phyloP scores from a whole-genome alignment of 23 tunicate genomes.

The Botrylloides violaceus region DNA sequence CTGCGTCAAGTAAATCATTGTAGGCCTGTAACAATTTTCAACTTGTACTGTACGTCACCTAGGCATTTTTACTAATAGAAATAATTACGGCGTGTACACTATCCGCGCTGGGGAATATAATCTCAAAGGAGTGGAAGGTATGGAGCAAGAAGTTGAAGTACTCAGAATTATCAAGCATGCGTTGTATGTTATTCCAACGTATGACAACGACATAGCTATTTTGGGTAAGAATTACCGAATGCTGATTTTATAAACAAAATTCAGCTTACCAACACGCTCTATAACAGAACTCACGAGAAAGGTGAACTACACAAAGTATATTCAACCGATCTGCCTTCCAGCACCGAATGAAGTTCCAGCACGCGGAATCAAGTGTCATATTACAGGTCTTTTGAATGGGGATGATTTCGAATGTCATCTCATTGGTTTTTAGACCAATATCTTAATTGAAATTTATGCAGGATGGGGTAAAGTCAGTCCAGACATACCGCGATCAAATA shows the following conservation, averaged over 20 bases:
- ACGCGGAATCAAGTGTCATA: neutral
- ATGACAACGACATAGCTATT: conserved; percentile 14
- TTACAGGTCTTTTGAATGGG: neutral
- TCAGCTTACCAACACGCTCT: neutral
- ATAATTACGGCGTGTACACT: neutral
- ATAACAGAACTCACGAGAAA: neutral
- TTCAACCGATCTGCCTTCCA: conserved; percentile 10
- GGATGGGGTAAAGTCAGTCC: conserved; percentile 3
- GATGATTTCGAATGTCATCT: too few relatives aligned
- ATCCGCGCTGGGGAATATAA: conserved; percentile 6
- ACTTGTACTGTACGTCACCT: neutral
- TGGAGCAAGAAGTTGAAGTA: neutral
- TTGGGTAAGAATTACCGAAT: neutral
- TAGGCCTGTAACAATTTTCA: neutral
- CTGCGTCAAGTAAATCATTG: conserved; percentile 10
- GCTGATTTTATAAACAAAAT: neutral
- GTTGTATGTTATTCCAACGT: neutral
- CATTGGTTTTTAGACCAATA: neutral
- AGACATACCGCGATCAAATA: neutral
- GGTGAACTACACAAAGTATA: neutral
- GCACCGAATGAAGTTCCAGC: neutral
- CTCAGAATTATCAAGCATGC: neutral
- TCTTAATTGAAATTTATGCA: neutral
- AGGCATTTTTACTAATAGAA: neutral
- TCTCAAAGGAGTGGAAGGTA: neutral